These are phyloP conservation scores for Barnardius zonarius DNA, from an alignment of 2,113 vertebrate species.

Conservation along the genomic window DNA sequence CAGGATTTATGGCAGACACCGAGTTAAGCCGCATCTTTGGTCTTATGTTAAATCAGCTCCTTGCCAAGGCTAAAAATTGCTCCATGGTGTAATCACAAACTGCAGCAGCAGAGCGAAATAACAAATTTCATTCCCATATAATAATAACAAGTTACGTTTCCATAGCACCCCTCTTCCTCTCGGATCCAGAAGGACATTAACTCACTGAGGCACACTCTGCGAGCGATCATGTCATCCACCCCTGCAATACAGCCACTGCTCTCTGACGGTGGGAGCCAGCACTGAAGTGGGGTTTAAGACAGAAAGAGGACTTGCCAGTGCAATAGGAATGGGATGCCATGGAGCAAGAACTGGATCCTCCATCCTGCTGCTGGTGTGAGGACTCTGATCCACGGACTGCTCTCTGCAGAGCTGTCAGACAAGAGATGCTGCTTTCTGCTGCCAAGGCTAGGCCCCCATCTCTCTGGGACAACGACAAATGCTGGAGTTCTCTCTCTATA, in stretches of 20 bases:
- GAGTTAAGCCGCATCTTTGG: not conserved
- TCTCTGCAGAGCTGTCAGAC: not conserved
- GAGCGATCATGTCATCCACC: not conserved
- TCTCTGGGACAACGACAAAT: not conserved
- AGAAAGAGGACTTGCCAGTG: not conserved
- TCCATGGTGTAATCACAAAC: conserved; percentile 11
- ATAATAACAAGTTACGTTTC: conserved; percentile 50
- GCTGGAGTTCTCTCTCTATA: not conserved
- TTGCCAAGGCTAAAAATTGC: conserved; percentile 66
- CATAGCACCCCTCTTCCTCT: conserved; percentile 38
- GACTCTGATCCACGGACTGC: not conserved
- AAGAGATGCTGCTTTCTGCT: not conserved
- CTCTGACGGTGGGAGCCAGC: not conserved
- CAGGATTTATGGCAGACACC: not conserved
- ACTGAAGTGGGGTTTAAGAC: rapidly evolving
- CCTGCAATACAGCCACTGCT: not conserved
- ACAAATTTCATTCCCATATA: conserved; percentile 27
- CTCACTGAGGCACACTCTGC: not conserved
- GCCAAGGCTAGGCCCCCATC: not conserved
- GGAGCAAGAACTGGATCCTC: not conserved
- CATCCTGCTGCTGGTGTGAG: not conserved
- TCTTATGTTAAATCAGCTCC: not conserved
- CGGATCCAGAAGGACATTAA: not conserved
- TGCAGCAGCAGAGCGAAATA: not conserved
- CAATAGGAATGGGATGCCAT: not conserved